phyloP scores from a whole-genome alignment of 2,113 vertebrate genomes.

The Globicephala melas region DNA sequence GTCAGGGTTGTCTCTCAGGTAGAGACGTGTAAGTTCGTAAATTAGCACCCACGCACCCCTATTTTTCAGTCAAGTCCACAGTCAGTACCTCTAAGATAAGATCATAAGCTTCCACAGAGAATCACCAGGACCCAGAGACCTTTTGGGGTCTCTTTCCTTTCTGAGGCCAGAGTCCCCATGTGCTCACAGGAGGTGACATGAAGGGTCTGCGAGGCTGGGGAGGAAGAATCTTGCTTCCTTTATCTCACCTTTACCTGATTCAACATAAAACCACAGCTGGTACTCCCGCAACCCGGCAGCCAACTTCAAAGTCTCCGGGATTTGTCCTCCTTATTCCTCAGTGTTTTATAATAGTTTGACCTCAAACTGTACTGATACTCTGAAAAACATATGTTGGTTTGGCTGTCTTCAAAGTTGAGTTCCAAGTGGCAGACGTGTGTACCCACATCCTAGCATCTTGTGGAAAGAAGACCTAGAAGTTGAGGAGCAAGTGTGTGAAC shows the following conservation, averaged over 20 bases:
- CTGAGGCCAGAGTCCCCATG: background rate
- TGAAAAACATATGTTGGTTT: background rate
- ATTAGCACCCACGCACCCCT: background rate
- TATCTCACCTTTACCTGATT: background rate
- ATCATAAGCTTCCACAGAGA: background rate
- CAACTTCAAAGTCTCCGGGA: background rate
- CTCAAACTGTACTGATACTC: background rate
- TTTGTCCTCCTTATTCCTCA: background rate
- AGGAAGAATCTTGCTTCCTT: background rate
- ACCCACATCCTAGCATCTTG: too few species aligned
- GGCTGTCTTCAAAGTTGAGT: background rate
- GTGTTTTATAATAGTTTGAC: background rate
- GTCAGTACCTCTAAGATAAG: background rate
- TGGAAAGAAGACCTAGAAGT: background rate
- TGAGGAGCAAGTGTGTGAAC: background rate
- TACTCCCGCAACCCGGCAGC: fast-evolving
- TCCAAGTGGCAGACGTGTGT: background rate
- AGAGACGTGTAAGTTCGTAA: background rate
- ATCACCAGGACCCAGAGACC: background rate
- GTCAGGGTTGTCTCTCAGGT: background rate
- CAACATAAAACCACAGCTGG: background rate
- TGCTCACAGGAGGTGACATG: background rate
- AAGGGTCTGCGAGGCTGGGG: background rate
- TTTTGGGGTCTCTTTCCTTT: background rate
- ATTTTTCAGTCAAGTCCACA: background rate